phyloP scores from a whole-genome alignment of 2,797 vertebrate genomes.

The Anabacerthia variegaticeps region DNA sequence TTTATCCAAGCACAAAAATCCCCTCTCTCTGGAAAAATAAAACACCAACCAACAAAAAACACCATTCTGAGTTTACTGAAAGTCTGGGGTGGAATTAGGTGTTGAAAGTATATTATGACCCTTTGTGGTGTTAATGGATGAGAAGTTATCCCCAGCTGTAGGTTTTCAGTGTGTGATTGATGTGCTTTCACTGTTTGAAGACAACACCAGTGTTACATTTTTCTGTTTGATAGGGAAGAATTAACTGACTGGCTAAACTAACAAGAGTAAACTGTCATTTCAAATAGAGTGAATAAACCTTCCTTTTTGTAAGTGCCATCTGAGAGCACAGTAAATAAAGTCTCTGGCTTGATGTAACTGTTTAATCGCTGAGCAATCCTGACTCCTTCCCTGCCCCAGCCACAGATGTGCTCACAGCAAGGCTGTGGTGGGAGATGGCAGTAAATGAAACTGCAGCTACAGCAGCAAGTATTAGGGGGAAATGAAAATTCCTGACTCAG shows the following conservation, averaged over 20 bases:
- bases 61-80: neutral
- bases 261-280: neutral
- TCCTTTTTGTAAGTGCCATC: neutral
- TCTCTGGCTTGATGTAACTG: neutral
- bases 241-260: neutral
- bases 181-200: neutral
- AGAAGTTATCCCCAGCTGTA: neutral
- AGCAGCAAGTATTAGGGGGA: conserved; percentile 59
- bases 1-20: neutral
- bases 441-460: conserved; percentile 63
- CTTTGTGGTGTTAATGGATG: neutral
- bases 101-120: neutral
- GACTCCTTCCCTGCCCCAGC: conserved; percentile 26
- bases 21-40: neutral
- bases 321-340: conserved; percentile 28
- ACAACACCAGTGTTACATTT: neutral
- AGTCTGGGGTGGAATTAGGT: neutral
- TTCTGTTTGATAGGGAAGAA: neutral
- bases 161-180: neutral
- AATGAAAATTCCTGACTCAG: conserved; percentile 68
- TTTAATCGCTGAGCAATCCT: neutral
- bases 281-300: neutral
- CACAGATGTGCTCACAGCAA: conserved; percentile 60
- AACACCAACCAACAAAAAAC: neutral
- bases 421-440: conserved; percentile 46